Percentiles rank a stretch among this genome's conserved stretches.
Conservation (phyloP, 2,888 invertebrate genomes). For the Drosophila prolongata region DNA sequence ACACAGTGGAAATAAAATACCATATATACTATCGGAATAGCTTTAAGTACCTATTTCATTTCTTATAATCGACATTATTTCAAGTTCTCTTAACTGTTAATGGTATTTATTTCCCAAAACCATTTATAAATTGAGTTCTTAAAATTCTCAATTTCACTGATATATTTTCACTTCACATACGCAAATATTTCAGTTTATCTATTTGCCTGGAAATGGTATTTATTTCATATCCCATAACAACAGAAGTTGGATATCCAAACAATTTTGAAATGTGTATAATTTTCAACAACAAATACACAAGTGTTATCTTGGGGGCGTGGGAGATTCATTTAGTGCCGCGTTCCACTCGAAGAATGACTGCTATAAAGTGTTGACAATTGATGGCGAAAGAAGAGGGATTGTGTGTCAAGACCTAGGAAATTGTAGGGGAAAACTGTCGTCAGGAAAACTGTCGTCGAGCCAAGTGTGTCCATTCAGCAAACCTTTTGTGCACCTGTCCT, state of each 20-base stretch:
- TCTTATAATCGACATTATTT: no score
- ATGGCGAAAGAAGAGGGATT: slow-evolving; percentile 7
- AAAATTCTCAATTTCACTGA: no score
- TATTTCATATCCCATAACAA: no score
- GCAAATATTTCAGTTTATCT: no score
- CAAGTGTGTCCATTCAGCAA: slow-evolving; percentile 19
- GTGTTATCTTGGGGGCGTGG: slow-evolving; percentile 17
- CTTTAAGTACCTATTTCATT: no score
- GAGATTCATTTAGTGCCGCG: slow-evolving; percentile 9
- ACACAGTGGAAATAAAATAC: not conserved
- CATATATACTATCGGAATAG: no score
- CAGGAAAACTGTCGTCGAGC: not conserved
- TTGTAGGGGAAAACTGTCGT: slow-evolving; percentile 1
- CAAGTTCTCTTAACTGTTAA: no score
- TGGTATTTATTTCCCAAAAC: no score
- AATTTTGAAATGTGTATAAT: not conserved
- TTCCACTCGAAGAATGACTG: slow-evolving; percentile 12
- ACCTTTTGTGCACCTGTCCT: slow-evolving; percentile 28
- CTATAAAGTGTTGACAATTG: slow-evolving; percentile 31
- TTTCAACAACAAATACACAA: not conserved
- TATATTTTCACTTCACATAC: no score
- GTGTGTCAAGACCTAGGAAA: slow-evolving; percentile 17
- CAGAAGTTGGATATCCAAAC: not conserved
- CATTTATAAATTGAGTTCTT: no score
- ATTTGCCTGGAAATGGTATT: no score